Evolutionary conservation across 2,113 vertebrate genomes (phyloP).

Genomic region (Saccopteryx bilineata): DNA sequence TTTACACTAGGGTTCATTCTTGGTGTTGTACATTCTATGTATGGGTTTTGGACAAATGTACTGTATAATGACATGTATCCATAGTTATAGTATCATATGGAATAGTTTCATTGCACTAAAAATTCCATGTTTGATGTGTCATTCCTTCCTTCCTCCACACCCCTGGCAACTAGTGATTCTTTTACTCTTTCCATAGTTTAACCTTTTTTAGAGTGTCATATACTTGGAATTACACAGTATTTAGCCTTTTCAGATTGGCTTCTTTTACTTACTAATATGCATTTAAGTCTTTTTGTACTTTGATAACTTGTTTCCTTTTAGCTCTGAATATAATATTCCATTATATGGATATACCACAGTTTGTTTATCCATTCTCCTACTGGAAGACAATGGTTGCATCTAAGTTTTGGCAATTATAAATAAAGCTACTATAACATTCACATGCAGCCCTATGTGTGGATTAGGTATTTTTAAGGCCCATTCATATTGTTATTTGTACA

Average conservation of each 20-base stretch:
- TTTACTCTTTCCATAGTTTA: not conserved
- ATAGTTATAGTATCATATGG: not conserved
- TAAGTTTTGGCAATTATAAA: not conserved
- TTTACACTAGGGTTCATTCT: not conserved
- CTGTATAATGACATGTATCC: not conserved
- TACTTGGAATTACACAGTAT: not conserved
- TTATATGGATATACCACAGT: not conserved
- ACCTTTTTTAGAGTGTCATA: not conserved
- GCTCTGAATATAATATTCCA: not conserved
- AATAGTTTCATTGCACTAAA: not conserved
- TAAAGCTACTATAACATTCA: not conserved
- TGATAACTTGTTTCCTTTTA: not conserved
- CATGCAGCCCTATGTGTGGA: not conserved
- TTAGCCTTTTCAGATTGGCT: not conserved
- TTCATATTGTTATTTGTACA: not conserved
- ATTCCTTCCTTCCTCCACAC: not conserved
- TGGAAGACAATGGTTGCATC: not conserved
- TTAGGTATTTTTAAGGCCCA: not conserved
- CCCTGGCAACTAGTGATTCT: not conserved
- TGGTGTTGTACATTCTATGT: not conserved
- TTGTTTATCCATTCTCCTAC: not conserved
- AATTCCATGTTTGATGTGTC: not conserved
- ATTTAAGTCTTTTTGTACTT: not conserved
- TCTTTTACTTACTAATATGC: not conserved
- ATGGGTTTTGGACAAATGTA: not conserved